These are phyloP conservation scores for Enteromius viviparus DNA, from an alignment of 2,797 vertebrate genomes.

Conservation along the genomic window DNA sequence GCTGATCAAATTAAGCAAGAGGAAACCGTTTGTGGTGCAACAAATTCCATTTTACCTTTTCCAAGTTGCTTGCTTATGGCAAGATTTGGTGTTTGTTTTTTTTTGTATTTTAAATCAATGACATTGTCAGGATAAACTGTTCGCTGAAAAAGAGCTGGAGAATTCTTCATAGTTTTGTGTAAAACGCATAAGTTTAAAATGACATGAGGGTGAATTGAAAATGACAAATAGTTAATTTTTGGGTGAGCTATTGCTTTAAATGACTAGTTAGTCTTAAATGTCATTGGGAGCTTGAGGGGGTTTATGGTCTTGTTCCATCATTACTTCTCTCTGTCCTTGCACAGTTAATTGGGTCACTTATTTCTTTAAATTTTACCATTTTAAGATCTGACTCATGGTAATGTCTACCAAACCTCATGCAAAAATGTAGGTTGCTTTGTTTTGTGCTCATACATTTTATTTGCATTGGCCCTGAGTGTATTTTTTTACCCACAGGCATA, in stretches of 20 bases:
- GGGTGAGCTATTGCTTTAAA: not conserved
- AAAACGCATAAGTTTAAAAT: not conserved
- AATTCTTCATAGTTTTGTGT: not conserved
- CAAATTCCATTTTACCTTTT: constrained; percentile 2
- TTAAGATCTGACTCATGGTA: not conserved
- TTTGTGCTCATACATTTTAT: constrained; percentile 16
- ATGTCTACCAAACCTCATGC: constrained; percentile 5
- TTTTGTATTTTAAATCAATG: not conserved
- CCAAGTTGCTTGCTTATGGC: not conserved
- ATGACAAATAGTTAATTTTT: not conserved
- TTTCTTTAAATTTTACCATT: constrained; percentile 15
- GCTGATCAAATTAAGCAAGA: constrained; percentile 24
- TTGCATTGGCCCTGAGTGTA: constrained; percentile 3
- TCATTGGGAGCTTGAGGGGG: not conserved
- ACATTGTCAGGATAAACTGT: not conserved
- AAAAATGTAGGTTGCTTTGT: constrained; percentile 33
- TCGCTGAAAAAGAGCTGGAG: not conserved
- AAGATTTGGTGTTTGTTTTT: not conserved
- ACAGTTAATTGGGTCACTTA: not conserved
- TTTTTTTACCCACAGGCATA: constrained; percentile 79
- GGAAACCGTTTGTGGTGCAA: not conserved
- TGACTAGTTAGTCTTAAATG: constrained; percentile 14
- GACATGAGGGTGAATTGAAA: not conserved
- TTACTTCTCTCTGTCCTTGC: constrained; percentile 6
- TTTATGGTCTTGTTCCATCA: constrained; percentile 16